Base-by-base conservation (phyloP, 2,888 invertebrate genomes). In the Synergus umbraculus region DNA sequence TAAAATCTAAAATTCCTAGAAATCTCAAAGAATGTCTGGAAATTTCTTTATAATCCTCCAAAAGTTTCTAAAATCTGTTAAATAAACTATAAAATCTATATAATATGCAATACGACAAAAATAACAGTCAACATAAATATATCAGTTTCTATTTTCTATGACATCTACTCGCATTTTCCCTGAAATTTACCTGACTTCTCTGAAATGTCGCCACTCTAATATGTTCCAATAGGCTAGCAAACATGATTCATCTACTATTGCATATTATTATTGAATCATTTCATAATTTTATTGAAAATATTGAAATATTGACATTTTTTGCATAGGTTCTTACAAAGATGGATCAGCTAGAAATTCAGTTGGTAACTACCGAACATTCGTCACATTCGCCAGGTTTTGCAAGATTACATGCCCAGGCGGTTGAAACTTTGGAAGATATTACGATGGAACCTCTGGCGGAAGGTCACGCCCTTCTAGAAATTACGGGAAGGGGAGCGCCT, bases 321-420 rank as follows among this genome's bases (percentile, higher is more conserved):
- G 89, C 90, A 1, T 88, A 96, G 94, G 96, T 96, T 64, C 92
- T 96, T 76, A 94, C 94, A 76, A 96, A 96, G 89, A 92, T 97
- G 85, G 95, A 96, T 89, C 95, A 96, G 90, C 92, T 97, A 44
- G 96, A 97, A 92, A 94, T 95, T 84, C 95, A 96, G 89, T 89
- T 96, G 83, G 94, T 94, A 69, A 95, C 94, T 69, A 94, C 94
- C 67, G 95, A 95, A 86, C 91, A 95, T 88, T 94, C 95, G 49
- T 92, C 94, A 67, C 95, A 95, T 81, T 95, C 95, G n/a, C 92
- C 94, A 2, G 95, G 95, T 89, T 93, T 96, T 82, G 95, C 94
- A 77, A 94, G 95, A 87, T 93, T 96, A 82, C 96, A 96, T 89
- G 93, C 94, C 46, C 95, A 95, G 85, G 94, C 96, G 82, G 93